Percentiles rank a stretch among this genome's conserved stretches.
phyloP scores from a whole-genome alignment of 2,797 vertebrate species.

The Sebastes paucispinis region DNA sequence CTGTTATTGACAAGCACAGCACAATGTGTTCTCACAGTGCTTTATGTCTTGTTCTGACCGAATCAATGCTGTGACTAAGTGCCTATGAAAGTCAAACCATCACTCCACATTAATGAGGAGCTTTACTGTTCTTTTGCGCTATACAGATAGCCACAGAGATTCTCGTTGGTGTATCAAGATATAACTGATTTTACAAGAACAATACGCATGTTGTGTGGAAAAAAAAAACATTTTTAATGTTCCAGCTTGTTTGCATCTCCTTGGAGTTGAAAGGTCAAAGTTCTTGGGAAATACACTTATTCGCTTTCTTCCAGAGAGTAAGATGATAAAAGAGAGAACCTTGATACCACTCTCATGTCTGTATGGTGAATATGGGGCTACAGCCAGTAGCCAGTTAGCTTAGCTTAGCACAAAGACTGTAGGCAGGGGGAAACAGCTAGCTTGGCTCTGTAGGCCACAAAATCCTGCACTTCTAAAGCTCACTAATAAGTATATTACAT shows the following conservation, averaged over 20 bases:
- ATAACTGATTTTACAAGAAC: neutral
- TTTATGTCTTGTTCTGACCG: slow-evolving; percentile 57
- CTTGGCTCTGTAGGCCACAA: too few species aligned
- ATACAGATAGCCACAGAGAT: neutral
- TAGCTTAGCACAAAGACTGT: too few species aligned
- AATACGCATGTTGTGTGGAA: neutral
- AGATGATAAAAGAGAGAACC: neutral
- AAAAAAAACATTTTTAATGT: neutral
- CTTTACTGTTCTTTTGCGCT: neutral
- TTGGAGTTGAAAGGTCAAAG: neutral
- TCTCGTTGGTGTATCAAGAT: neutral
- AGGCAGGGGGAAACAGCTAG: too few species aligned
- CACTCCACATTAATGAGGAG: slow-evolving; percentile 18
- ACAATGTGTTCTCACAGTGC: slow-evolving; percentile 32
- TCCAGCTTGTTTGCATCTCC: neutral
- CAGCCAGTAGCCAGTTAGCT: too few species aligned
- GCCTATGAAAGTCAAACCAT: slow-evolving; percentile 59
- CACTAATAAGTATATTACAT: neutral
- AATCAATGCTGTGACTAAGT: slow-evolving; percentile 54
- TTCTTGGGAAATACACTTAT: neutral
- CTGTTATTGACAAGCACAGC: slow-evolving; percentile 57
- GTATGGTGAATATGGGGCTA: neutral
- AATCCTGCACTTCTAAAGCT: neutral
- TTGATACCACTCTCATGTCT: neutral
- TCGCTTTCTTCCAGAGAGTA: neutral